These are phyloP conservation scores for Cuniculus paca DNA, from an alignment of 2,797 vertebrate genomes.

Conservation along the genomic window DNA sequence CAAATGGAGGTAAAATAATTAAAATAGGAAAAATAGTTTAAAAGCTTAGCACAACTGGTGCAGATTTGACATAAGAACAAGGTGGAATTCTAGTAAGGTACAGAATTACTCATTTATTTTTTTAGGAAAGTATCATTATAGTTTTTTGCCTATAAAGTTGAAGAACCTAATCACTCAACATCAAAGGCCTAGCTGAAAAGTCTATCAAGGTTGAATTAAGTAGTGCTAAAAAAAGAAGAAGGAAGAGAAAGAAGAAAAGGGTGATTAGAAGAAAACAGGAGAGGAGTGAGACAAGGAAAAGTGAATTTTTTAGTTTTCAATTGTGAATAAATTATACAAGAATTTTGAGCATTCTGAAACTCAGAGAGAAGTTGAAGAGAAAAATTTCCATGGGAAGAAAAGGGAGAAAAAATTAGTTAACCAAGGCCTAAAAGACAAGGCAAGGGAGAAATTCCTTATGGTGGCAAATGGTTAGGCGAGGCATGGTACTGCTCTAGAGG, in stretches of 20 bases:
- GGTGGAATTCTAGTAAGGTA: not conserved
- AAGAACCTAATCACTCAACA: not conserved
- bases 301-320: not conserved
- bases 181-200: not conserved
- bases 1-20: not conserved
- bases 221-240: not conserved
- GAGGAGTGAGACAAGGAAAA: fast-evolving
- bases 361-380: not conserved
- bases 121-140: not conserved
- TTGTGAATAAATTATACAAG: not conserved
- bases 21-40: not conserved
- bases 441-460: not conserved
- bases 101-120: not conserved
- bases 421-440: not conserved
- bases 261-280: not conserved
- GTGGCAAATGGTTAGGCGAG: not conserved
- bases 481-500: not conserved
- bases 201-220: not conserved
- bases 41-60: not conserved
- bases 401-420: not conserved
- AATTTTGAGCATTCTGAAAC: not conserved
- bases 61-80: not conserved
- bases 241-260: not conserved
- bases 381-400: not conserved
- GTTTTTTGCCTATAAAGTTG: not conserved